Conservation (phyloP, 2,888 invertebrate genomes). For the Theretra japonica region DNA sequence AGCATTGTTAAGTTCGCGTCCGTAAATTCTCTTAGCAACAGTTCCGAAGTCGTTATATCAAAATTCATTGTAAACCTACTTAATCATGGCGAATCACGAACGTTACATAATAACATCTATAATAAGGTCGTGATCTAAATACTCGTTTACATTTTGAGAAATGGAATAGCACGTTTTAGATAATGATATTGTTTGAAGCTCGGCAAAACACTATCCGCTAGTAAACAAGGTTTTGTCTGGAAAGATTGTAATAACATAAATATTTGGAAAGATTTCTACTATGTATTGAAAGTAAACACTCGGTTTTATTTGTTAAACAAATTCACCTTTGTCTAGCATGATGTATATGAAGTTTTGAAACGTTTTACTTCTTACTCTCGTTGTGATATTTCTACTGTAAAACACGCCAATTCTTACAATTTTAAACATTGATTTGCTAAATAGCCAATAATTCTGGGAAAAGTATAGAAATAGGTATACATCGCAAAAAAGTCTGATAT, state of each 20-base stretch:
- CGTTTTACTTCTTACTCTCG: too few relatives aligned
- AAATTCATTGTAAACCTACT: constrained; percentile 41
- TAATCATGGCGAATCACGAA: constrained; percentile 41
- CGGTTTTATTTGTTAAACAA: too few relatives aligned
- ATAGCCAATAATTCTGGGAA: too few relatives aligned
- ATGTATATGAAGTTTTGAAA: too few relatives aligned
- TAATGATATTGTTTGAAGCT: not conserved
- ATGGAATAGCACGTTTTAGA: not conserved
- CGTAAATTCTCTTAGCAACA: constrained; percentile 12
- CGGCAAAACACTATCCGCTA: not conserved
- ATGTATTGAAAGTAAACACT: not conserved
- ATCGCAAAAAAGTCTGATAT: too few relatives aligned
- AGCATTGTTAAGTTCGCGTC: not conserved
- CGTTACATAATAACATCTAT: constrained; percentile 35
- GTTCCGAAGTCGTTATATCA: constrained; percentile 27
- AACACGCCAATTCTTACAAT: too few relatives aligned
- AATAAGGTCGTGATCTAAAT: not conserved
- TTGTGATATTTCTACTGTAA: too few relatives aligned
- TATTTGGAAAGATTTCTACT: too few relatives aligned
- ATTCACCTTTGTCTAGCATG: too few relatives aligned
- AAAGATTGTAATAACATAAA: too few relatives aligned
- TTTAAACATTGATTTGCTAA: too few relatives aligned
- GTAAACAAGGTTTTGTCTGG: not conserved
- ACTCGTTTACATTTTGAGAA: not conserved
- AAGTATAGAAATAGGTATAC: too few relatives aligned